Evolutionary conservation across 2,113 vertebrate species (phyloP).

Genomic region (Sebastes schlegelii): DNA sequence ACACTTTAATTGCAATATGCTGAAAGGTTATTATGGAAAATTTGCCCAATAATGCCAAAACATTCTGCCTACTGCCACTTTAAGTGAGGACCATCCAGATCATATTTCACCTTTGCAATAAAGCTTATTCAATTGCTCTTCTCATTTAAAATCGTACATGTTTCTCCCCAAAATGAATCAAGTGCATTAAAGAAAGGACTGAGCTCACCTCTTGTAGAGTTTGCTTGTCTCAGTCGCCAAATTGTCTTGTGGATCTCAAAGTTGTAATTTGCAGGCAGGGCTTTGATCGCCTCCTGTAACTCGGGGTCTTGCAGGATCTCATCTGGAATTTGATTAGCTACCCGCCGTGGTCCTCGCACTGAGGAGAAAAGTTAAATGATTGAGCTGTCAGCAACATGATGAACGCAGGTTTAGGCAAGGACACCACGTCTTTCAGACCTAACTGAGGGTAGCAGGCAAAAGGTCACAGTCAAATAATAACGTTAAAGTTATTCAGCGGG

Average conservation of each 20-base stretch:
- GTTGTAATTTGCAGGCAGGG: conserved; percentile 95
- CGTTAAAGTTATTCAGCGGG: neutral
- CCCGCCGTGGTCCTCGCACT: conserved; percentile 79
- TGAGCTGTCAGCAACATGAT: neutral
- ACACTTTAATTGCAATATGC: too few relatives aligned
- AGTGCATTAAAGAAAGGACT: neutral
- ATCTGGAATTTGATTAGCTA: conserved; percentile 92
- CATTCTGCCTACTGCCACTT: too few relatives aligned
- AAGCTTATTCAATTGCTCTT: neutral
- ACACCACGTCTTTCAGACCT: neutral
- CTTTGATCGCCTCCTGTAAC: conserved; percentile 85
- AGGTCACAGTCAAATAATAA: neutral
- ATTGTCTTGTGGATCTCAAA: conserved; percentile 98
- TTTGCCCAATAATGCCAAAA: too few relatives aligned
- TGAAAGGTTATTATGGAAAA: too few relatives aligned
- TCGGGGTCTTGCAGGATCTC: conserved; percentile 89
- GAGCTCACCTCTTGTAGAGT: conserved; percentile 88
- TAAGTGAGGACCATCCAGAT: neutral
- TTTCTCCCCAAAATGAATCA: neutral
- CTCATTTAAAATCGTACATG: neutral
- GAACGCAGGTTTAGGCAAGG: neutral
- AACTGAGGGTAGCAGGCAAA: neutral
- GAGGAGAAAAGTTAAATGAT: conserved; percentile 39
- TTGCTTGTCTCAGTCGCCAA: conserved; percentile 93
- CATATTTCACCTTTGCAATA: neutral